Evolutionary conservation across 2,113 vertebrate species (phyloP), one percentile per base, ranked within the genome.

Genomic region (Phycodurus eques): DNA sequence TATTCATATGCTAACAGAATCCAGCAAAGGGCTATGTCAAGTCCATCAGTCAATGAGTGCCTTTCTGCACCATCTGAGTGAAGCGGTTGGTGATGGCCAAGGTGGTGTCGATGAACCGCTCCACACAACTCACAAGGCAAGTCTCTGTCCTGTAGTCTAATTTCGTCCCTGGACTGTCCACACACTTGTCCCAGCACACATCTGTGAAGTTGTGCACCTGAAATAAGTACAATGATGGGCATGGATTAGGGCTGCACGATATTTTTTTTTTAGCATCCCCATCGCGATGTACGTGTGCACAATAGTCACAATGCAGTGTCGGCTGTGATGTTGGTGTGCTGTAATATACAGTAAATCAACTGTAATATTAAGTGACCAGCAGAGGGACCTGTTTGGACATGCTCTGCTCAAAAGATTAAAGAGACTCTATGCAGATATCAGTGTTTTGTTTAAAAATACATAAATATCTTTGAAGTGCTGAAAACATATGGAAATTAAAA

Each of bases 191-290:
- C 96, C 96, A 97, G 88, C 96, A 97, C 31, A 95, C 92, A 8
- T 96, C 96, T 60, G 96, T 96, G 84, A 96, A 96, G 17, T 83
- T 95, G 87, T 97, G 95, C 42, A 97, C 95, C 95, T 96, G 77
- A n/a, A 74, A 83, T 6, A 31, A 20, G 76, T 0, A 42, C 2
- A 51, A 33, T 2, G 14, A 60, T 60, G 27, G 59, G 33, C 6
- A 53, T 53, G 15, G 5, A 39, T 39, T 39, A 39, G 35, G 35
- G 27, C 27, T 27, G 27, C 27, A 27, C 27, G 27, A 39, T 6
- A 39, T 39, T 39, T 39, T 39, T 39, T 39, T 39, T 39, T 39
- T 39, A 39, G 35, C 6, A 39, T 39, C 35, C 35, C 4, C 35
- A 39, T 39, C 6, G 35, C 6, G 35, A 39, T 39, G 35, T 39